Evolutionary conservation across 2,888 invertebrate genomes (phyloP), one percentile per base, ranked within the genome.

Genomic region (Pyralis farinalis): DNA sequence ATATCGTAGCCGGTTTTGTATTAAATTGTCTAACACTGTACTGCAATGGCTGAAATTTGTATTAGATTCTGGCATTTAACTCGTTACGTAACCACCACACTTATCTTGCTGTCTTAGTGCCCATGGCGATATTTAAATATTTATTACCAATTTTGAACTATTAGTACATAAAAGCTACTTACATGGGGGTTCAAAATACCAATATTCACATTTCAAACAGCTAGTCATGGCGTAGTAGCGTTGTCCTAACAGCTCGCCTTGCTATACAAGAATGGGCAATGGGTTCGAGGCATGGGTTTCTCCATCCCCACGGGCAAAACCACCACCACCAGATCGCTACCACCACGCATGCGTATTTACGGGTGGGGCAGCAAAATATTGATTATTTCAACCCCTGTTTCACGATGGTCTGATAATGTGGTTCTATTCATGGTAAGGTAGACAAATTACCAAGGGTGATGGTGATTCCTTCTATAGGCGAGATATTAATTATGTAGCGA

Each of bases 401-500:
- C 64, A 74, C 67, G 85, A 85, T 84, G 71, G 68, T 44, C 60
- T 67, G 86, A 87, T 87, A 87, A 86, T 81, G 66, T 53, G 49
- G 48, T 65, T 47, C 65, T 74, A 71, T 73, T 74, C 76, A 71
- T 58, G 70, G 72, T 57, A 60, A 58, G 64, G 64, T 58, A 72
- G 79, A 80, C 80, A 84, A 85, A 84, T 86, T 82, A 69, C 68
- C 46, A 45, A 51, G 63, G 69, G 70, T 73, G 72, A 75, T 62
- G 71, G 71, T 71, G 74, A 78, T 80, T 77, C 71, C 53, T 50
- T 58, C 54, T 47, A 55, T 60, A 65, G 63, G 57, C 53, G 49
- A 55, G 52, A 54, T 80, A 85, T 86, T 85, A 85, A 88, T 86
- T 84, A 88, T 86, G 75, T 78, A 87, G 70, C 50, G 63, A 53